Percentiles rank a stretch among this genome's conserved stretches.
Evolutionary conservation across 2,888 invertebrate genomes (phyloP).

Genomic region (Sclerodermus sp.): DNA sequence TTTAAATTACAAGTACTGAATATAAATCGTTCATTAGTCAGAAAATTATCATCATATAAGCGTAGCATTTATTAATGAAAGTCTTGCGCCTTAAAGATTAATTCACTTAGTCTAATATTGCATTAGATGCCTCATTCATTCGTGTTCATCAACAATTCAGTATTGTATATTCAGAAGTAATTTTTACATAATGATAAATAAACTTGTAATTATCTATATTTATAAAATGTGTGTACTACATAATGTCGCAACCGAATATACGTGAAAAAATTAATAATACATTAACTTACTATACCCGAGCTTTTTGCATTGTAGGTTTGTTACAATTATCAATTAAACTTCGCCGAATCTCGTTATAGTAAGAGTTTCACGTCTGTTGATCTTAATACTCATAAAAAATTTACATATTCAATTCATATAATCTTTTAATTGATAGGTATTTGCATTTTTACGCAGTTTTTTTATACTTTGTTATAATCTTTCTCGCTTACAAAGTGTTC

Average conservation of each 20-base stretch:
- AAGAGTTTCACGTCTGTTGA: no score
- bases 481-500: no score
- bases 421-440: no score
- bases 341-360: no score
- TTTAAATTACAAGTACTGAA: slow-evolving; percentile 10
- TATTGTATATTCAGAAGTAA: slow-evolving; percentile 28
- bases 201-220: slow-evolving; percentile 30
- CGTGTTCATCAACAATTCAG: slow-evolving; percentile 26
- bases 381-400: no score
- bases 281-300: no score
- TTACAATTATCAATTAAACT: no score
- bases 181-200: slow-evolving; percentile 27
- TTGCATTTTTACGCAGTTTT: no score
- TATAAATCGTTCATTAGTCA: slow-evolving; percentile 10
- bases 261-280: slow-evolving; percentile 10
- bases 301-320: no score
- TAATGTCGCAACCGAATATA: slow-evolving; percentile 14
- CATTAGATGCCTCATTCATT: slow-evolving; percentile 29
- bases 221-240: slow-evolving; percentile 19
- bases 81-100: slow-evolving; percentile 26
- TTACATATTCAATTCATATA: no score
- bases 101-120: slow-evolving; percentile 24
- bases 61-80: slow-evolving; percentile 24
- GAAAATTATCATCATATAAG: slow-evolving; percentile 17
- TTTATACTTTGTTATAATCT: no score